Base-by-base conservation (phyloP, 2,888 invertebrate genomes). In the Elmis aenea region DNA sequence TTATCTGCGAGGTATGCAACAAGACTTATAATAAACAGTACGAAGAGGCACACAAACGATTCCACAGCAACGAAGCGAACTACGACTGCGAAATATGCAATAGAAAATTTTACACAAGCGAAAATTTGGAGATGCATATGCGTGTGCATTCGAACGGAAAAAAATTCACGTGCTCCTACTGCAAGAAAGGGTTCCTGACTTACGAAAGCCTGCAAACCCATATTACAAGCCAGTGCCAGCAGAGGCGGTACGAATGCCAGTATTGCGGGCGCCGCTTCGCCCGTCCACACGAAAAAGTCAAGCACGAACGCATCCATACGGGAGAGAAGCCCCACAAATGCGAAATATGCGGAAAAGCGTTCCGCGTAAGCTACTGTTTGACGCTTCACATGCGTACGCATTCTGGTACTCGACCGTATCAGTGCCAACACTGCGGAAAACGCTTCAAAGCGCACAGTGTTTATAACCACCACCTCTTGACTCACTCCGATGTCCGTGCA, bases 241-340 rank as follows among this genome's bases (percentile, higher is more conserved):
- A 66, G 33, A 64, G 72, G 9, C 78, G 77, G 2, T 86, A 84
- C 61, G 74, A 74, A 28, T 87, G 87, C 53, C 73, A 79, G 38
- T 85, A 79, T 57, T 87, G 87, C 53, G 78, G 76, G 0, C 72
- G 83, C 33, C 71, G 79, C 42, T 87, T 87, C 53, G 72, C 77
- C 2, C 70, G 85, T 23, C 85, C 87, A 0, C 85, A 84, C 52
- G 86, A 87, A 53, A 86, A 86, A 63, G 86, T 87, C 1, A 86
- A 86, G 62, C 87, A 87, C 53, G 87, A 87, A 63, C 71, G 87
- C n/a, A 82, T 86, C 55, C 87, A 87, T 51, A 87, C 87, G 1
- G 79, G 79, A 1, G 85, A 85, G 56, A 85, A 85, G 53, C 87
- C 87, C 0, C 83, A 86, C 54, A 71, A 77, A 33, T 87, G 87